Conservation (phyloP, 2,113 vertebrate species). For the Callorhinus ursinus region DNA sequence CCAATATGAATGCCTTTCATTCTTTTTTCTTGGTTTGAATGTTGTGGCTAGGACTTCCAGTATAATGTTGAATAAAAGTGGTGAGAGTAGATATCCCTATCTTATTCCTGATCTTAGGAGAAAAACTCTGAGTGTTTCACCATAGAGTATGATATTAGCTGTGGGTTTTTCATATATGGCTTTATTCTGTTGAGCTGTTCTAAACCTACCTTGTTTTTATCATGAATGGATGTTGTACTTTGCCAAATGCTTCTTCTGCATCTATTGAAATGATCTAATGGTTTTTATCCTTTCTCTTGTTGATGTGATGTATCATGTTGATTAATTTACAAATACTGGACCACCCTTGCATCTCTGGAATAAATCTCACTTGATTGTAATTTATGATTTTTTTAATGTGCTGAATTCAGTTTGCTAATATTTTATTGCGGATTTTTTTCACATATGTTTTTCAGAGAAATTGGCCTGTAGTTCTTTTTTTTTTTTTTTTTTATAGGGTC, state of each 20-base stretch:
- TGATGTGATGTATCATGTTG: not conserved
- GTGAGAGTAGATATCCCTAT: not conserved
- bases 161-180: not conserved
- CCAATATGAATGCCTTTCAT: not conserved
- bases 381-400: not conserved
- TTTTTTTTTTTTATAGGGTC: not conserved
- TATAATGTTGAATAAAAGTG: not conserved
- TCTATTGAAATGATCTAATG: not conserved
- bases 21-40: not conserved
- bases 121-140: not conserved
- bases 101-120: not conserved
- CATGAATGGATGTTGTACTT: not conserved
- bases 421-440: not conserved
- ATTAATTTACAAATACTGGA: not conserved
- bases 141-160: not conserved
- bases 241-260: not conserved
- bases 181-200: not conserved
- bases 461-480: not conserved
- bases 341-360: not conserved
- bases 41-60: not conserved
- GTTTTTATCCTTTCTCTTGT: not conserved
- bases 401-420: not conserved
- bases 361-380: not conserved
- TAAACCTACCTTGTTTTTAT: not conserved
- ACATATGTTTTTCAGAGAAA: not conserved